A percentile compares a stretch with the other conserved stretches of the same genome.
Evolutionary conservation across 2,797 vertebrate species (phyloP).

Genomic region (Tiaroga cobitis): DNA sequence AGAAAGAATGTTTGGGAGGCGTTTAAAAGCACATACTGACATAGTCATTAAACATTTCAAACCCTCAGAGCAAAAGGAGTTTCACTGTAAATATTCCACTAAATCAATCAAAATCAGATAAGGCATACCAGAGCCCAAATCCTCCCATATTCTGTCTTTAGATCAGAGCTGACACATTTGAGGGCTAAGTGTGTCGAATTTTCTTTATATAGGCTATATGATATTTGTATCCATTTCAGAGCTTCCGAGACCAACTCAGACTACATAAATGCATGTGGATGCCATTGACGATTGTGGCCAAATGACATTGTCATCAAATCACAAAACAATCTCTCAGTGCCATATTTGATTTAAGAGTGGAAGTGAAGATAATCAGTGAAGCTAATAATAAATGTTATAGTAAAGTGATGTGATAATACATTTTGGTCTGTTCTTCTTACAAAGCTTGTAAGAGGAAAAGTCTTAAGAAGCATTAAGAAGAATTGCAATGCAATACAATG

Average conservation of each 20-base stretch:
- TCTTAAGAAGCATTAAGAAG: too few species aligned
- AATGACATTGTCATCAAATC: background rate
- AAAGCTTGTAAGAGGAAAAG: background rate
- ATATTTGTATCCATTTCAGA: background rate
- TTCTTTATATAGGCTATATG: background rate
- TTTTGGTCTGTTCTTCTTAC: background rate
- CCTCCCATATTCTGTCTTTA: conserved; percentile 18
- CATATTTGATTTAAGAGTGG: background rate
- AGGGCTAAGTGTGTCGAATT: background rate
- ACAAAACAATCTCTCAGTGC: background rate
- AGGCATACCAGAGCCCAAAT: background rate
- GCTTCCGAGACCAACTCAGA: background rate
- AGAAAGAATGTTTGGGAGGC: conserved; percentile 45
- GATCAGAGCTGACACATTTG: background rate
- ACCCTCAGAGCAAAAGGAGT: conserved; percentile 52
- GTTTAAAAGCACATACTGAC: conserved; percentile 48
- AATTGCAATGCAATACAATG: too few species aligned
- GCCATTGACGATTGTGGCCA: background rate
- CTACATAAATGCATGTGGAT: background rate
- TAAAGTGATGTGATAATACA: background rate
- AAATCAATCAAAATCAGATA: conserved; percentile 50
- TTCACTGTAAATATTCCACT: conserved; percentile 39
- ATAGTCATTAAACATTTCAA: conserved; percentile 61
- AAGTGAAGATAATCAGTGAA: background rate
- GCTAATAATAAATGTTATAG: background rate